Percentiles rank a stretch among this genome's conserved stretches.
phyloP scores from a whole-genome alignment of 1,140 invertebrate species.

The Holcopasites calliopsidis region DNA sequence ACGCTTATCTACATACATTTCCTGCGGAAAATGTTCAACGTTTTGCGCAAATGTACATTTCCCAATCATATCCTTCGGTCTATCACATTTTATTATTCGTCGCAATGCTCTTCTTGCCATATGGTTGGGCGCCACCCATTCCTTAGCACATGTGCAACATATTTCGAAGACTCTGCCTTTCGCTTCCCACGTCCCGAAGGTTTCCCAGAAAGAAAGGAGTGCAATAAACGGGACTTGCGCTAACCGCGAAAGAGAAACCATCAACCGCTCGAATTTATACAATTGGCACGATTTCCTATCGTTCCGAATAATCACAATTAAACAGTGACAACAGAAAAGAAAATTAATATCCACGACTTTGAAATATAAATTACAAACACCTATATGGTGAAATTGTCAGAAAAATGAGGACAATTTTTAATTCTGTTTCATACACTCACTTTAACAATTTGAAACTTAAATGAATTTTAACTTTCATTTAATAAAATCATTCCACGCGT shows the following conservation, averaged over 20 bases:
- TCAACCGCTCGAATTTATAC: not conserved
- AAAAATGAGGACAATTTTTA: no score
- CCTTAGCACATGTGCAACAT: slow-evolving; percentile 64
- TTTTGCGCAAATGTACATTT: slow-evolving; percentile 1
- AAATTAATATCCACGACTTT: no score
- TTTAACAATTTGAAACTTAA: no score
- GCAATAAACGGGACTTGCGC: slow-evolving; percentile 24
- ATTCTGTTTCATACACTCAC: no score
- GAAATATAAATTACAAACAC: no score
- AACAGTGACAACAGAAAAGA: no score
- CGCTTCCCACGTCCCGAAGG: slow-evolving; percentile 66
- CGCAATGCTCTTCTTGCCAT: slow-evolving; percentile 50
- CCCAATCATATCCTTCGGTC: not conserved
- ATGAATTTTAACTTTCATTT: no score
- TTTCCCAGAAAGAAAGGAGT: slow-evolving; percentile 59
- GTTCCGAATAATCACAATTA: not conserved
- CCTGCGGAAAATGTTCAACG: not conserved
- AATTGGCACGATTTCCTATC: not conserved
- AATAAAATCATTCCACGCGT: not conserved
- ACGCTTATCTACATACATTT: no score
- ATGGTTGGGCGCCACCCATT: slow-evolving; percentile 64
- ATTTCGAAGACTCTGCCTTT: slow-evolving; percentile 50
- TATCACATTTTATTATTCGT: slow-evolving; percentile 7
- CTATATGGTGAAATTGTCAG: no score
- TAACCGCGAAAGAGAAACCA: slow-evolving; percentile 20